These are phyloP conservation scores for Myioborus miniatus DNA, from an alignment of 2,797 vertebrate genomes.

Conservation along the genomic window DNA sequence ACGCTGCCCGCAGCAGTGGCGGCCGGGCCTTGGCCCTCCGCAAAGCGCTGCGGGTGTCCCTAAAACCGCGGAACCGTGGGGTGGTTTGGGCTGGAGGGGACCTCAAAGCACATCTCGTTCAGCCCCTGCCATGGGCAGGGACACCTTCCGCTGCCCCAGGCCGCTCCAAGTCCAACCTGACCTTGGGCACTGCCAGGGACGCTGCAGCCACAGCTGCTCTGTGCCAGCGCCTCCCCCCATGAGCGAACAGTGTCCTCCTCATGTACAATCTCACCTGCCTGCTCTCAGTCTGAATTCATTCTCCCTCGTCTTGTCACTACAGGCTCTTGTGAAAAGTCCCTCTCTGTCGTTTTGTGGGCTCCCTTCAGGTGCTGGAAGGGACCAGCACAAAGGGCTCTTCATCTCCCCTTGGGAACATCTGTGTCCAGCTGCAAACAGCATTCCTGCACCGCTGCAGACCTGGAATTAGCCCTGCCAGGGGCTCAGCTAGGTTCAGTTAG, in stretches of 20 bases:
- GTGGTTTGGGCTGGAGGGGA: not conserved
- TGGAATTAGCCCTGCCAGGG: not conserved
- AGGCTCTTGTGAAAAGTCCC: not conserved
- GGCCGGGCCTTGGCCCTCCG: not conserved
- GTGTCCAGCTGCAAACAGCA: not conserved
- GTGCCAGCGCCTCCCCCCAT: not conserved
- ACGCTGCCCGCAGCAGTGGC: not conserved
- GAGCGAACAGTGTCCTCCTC: too few relatives aligned
- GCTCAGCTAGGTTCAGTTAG: not conserved
- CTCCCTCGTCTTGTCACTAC: not conserved
- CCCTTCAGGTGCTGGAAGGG: too few relatives aligned
- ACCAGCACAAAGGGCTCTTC: not conserved
- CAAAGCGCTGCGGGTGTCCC: not conserved
- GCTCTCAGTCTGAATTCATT: rapidly evolving
- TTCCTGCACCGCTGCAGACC: rapidly evolving
- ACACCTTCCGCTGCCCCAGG: rapidly evolving
- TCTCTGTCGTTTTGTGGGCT: not conserved
- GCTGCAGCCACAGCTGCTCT: not conserved
- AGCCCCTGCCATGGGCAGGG: not conserved
- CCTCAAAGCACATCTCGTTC: rapidly evolving
- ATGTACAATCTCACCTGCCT: rapidly evolving
- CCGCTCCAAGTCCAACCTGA: rapidly evolving
- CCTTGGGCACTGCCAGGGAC: not conserved
- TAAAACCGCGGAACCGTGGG: rapidly evolving
- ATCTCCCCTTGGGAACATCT: rapidly evolving